Conservation (phyloP, 1,140 invertebrate genomes). For the Sipha flava region DNA sequence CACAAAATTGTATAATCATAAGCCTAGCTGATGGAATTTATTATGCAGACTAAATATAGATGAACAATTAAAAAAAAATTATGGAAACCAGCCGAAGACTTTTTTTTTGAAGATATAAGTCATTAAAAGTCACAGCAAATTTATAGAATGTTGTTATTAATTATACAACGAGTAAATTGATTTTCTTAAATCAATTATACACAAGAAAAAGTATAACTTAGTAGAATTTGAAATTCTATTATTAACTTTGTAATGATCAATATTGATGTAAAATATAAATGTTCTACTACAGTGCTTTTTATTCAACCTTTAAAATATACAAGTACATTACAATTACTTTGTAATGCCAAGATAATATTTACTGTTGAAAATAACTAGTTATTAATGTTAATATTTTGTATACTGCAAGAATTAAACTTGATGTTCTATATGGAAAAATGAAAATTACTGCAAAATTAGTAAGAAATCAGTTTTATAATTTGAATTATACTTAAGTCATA, state of each 20-base stretch:
- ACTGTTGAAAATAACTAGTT: background rate
- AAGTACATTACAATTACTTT: too few relatives aligned
- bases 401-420: background rate
- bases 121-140: background rate
- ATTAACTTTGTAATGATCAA: background rate
- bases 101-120: background rate
- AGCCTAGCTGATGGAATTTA: background rate
- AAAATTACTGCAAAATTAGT: background rate
- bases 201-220: background rate
- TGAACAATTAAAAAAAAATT: background rate
- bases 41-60: background rate
- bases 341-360: background rate
- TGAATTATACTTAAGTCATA: background rate
- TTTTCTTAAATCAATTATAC: background rate
- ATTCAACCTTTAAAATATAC: too few relatives aligned
- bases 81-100: background rate
- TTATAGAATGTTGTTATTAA: background rate
- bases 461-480: background rate
- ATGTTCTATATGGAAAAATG: background rate
- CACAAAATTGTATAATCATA: background rate
- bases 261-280: background rate
- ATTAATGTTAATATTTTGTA: background rate
- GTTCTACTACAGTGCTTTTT: background rate
- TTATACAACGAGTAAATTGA: background rate
- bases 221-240: background rate